Evolutionary conservation across 2,113 vertebrate species (phyloP), one percentile per base, ranked within the genome.

Genomic region (Rhadina sibilatrix): DNA sequence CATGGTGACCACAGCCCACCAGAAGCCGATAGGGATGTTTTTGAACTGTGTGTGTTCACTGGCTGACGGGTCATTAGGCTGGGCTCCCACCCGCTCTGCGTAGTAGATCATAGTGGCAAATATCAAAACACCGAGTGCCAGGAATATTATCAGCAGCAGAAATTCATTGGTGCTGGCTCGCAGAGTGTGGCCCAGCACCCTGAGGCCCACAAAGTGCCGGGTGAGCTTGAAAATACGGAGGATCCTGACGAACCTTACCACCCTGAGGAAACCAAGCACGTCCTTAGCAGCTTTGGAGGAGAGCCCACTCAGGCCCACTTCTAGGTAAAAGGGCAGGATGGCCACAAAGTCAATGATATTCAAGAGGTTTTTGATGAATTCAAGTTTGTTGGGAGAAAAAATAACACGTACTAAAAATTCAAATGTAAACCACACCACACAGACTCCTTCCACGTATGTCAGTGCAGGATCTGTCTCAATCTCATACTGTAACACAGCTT

Each of bases 31-130:
- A 24, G 99, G 99, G 95, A 99, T 99, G 96, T 99, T 99, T 97
- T 99, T 99, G 97, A 99, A 99, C 93, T 99, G 98, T 1, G 99
- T 99, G 90, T 99, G 99, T 66, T 98, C 93, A 57, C 98, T 99
- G 3, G 99, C 99, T 3, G 99, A 99, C 1, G 99, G 99, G 93
- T 99, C 99, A 15, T 98, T 99, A 42, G 99, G 98, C 78, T 98
- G 98, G 59, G 99, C 99, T 28, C 99, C 99, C 16, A 99, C 99
- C 61, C 99, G 97, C 85, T 99, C 99, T 0, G 99, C 99, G 66
- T 99, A 99, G 98, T 99, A 99, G 98, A 99, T 99, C 99, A 99
- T 99, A 71, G 99, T 99, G 93, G 99, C 99, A 95, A 99, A 99
- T 98, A 99, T 99, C 96, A 99, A 98, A 88, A 99, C 99, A 89